Conservation (phyloP, 2,797 vertebrate species). For the Chaetodon trifasciatus region DNA sequence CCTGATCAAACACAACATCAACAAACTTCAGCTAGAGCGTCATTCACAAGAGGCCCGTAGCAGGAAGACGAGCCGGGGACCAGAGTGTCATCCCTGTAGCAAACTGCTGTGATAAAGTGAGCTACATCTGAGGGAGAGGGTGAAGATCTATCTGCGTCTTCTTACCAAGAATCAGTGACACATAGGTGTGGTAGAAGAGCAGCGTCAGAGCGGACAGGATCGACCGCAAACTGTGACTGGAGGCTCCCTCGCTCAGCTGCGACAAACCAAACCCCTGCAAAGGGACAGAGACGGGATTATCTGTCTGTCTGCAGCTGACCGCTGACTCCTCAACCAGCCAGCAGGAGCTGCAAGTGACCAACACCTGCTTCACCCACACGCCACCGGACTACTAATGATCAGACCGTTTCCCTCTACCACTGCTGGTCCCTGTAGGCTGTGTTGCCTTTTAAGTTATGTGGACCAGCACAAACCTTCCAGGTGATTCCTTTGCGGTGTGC, state of each 20-base stretch:
- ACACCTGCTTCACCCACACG: too few species aligned
- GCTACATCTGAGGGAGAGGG: not conserved
- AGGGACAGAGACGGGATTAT: not conserved
- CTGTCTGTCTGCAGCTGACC: too few species aligned
- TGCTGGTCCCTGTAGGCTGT: too few species aligned
- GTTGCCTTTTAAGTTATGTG: too few species aligned
- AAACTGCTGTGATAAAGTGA: not conserved
- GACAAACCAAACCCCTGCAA: slow-evolving; percentile 90
- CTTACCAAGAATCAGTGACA: slow-evolving; percentile 94
- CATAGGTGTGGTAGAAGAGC: slow-evolving; percentile 94
- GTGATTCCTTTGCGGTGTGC: too few species aligned
- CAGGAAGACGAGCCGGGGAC: not conserved
- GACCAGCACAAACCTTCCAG: too few species aligned
- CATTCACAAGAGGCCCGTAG: not conserved
- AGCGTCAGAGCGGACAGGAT: slow-evolving; percentile 92
- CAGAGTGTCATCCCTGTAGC: not conserved
- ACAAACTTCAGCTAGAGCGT: not conserved
- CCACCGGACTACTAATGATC: too few species aligned
- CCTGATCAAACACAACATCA: slow-evolving; percentile 80
- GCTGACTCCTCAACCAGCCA: too few species aligned
- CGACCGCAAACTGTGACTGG: slow-evolving; percentile 89
- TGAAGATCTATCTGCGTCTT: slow-evolving; percentile 15
- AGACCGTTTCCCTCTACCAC: too few species aligned
- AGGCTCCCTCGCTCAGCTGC: slow-evolving; percentile 92
- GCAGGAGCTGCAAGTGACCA: too few species aligned